A percentile compares a stretch with the other conserved stretches of the same genome.
Evolutionary conservation across 2,888 invertebrate genomes (phyloP).

Genomic region (Lingula anatina): DNA sequence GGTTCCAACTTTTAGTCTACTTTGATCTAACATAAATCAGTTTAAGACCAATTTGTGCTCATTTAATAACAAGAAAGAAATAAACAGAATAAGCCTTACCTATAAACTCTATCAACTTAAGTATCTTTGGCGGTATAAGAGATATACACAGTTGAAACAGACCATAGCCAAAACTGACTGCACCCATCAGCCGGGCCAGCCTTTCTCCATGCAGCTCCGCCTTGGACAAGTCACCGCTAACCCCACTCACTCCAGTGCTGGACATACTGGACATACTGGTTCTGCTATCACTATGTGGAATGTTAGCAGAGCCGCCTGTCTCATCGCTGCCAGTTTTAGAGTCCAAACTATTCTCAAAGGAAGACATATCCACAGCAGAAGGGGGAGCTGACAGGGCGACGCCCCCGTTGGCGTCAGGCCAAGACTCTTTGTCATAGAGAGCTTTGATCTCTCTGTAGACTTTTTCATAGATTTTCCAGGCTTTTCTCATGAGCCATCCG

Average conservation of each 20-base stretch:
- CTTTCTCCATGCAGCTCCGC: constrained; percentile 42
- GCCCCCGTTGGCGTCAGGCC: too few relatives aligned
- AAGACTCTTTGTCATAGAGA: constrained; percentile 52
- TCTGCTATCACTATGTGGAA: constrained; percentile 2
- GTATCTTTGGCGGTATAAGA: constrained; percentile 59
- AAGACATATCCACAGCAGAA: neutral
- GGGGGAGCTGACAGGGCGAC: neutral
- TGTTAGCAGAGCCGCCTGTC: neutral
- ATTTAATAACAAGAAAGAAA: too few relatives aligned
- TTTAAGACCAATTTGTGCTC: too few relatives aligned
- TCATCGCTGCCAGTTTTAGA: neutral
- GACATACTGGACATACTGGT: neutral
- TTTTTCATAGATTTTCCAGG: constrained; percentile 67
- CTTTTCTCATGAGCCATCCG: constrained; percentile 65
- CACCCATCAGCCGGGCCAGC: constrained; percentile 62
- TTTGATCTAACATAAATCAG: too few relatives aligned
- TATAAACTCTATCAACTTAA: constrained; percentile 62
- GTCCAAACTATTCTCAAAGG: neutral
- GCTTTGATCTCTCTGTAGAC: constrained; percentile 60
- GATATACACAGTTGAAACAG: constrained; percentile 66
- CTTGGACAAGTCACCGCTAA: too few relatives aligned
- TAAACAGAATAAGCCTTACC: too few relatives aligned
- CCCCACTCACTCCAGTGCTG: too few relatives aligned
- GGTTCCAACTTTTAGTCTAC: too few relatives aligned
- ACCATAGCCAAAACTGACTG: constrained; percentile 68